A percentile compares a stretch with the other conserved stretches of the same genome.
Evolutionary conservation across 2,113 vertebrate genomes (phyloP).

Genomic region (Poeciliopsis occidentalis): DNA sequence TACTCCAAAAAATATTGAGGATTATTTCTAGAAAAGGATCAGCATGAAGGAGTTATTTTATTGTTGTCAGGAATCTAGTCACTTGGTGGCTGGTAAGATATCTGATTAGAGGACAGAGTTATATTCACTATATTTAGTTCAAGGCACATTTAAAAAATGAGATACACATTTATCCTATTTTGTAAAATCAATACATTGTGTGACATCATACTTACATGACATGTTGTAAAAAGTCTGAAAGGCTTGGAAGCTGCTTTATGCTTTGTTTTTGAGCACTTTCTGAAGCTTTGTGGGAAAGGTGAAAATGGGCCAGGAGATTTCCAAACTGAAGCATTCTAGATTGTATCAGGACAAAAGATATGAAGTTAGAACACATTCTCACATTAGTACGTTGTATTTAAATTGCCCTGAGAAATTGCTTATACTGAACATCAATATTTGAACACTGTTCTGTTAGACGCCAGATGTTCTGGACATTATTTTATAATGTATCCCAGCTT

Average conservation of each 20-base stretch:
- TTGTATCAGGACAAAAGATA: slow-evolving; percentile 19
- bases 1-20: too few relatives aligned
- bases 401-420: background rate
- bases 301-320: slow-evolving; percentile 63
- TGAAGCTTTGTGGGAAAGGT: slow-evolving; percentile 42
- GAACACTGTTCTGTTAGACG: background rate
- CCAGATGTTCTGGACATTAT: background rate
- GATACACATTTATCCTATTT: background rate
- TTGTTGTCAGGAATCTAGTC: background rate
- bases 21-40: too few relatives aligned
- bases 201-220: slow-evolving; percentile 52
- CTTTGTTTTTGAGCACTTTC: slow-evolving; percentile 35
- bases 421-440: background rate
- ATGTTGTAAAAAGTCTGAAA: slow-evolving; percentile 64
- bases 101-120: too few relatives aligned
- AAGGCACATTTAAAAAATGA: too few relatives aligned
- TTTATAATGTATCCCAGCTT: background rate
- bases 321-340: slow-evolving; percentile 67
- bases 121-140: background rate
- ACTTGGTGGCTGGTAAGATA: too few relatives aligned
- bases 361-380: background rate
- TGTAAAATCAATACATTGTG: background rate
- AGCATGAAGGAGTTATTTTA: background rate
- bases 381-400: background rate
- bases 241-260: slow-evolving; percentile 28